Percentiles rank a stretch among this genome's conserved stretches.
Evolutionary conservation across 2,797 vertebrate species (phyloP).

Genomic region (Pseudomugil tenellus): DNA sequence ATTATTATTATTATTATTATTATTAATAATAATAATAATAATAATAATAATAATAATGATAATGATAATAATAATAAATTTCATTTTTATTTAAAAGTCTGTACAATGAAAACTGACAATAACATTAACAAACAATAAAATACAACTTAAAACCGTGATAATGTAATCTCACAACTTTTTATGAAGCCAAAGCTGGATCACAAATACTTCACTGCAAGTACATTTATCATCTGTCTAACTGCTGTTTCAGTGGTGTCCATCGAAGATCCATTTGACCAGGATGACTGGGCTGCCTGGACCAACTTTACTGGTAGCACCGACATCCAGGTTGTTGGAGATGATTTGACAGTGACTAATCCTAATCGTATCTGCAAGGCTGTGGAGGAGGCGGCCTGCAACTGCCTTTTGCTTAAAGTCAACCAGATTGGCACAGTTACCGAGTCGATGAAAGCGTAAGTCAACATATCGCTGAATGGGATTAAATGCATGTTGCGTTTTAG

Average conservation of each 20-base stretch:
- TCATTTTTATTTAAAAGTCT: too few species aligned
- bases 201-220: neutral
- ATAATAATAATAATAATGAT: too few species aligned
- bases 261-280: slow-evolving; percentile 97
- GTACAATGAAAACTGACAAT: too few species aligned
- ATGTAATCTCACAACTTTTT: neutral
- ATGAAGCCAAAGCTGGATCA: neutral
- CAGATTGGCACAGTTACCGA: slow-evolving; percentile 95
- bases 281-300: slow-evolving; percentile 94
- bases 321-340: slow-evolving; percentile 95
- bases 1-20: too few species aligned
- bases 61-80: too few species aligned
- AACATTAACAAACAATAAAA: too few species aligned
- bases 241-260: slow-evolving; percentile 89
- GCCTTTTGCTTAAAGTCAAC: slow-evolving; percentile 96
- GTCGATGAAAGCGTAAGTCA: slow-evolving; percentile 90
- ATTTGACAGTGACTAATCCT: slow-evolving; percentile 95
- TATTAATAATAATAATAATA: too few species aligned
- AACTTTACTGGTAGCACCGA: slow-evolving; percentile 87
- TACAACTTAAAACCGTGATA: too few species aligned
- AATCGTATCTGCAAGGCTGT: slow-evolving; percentile 92
- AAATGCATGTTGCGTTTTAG: neutral
- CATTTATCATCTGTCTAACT: slow-evolving; percentile 3
- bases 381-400: slow-evolving; percentile 92
- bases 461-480: neutral